phyloP scores from a whole-genome alignment of 1,140 invertebrate species.

The Musca domestica region DNA sequence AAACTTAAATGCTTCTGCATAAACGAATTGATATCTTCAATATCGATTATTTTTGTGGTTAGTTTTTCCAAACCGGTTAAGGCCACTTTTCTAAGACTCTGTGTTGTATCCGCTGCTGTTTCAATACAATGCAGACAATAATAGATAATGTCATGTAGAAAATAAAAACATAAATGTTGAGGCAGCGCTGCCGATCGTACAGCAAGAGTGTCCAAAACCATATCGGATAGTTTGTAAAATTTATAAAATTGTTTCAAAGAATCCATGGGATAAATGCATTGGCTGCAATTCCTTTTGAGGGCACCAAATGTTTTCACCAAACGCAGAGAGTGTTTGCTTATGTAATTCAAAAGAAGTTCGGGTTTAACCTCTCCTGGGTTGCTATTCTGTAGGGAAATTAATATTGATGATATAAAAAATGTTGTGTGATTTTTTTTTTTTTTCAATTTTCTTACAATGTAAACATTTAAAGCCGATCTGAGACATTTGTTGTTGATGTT shows the following conservation, averaged over 20 bases:
- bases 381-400: neutral
- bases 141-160: neutral
- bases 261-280: constrained; percentile 30
- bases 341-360: constrained; percentile 2
- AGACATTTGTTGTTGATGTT: constrained; percentile 13
- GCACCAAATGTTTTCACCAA: constrained; percentile 35
- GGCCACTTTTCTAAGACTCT: neutral
- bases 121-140: constrained; percentile 6
- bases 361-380: neutral
- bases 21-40: neutral
- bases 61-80: neutral
- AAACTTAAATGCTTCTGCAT: constrained; percentile 29
- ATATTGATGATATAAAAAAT: too few relatives aligned
- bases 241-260: constrained; percentile 33
- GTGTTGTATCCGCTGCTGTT: neutral
- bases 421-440: too few relatives aligned
- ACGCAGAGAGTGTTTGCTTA: constrained; percentile 32
- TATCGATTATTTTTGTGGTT: neutral
- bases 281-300: constrained; percentile 36
- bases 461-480: constrained; percentile 13
- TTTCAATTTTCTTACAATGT: constrained; percentile 20
- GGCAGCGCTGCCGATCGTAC: neutral
- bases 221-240: constrained; percentile 35
- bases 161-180: neutral
- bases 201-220: constrained; percentile 29